phyloP scores from a whole-genome alignment of 2,113 vertebrate genomes.

The Passer montanus region DNA sequence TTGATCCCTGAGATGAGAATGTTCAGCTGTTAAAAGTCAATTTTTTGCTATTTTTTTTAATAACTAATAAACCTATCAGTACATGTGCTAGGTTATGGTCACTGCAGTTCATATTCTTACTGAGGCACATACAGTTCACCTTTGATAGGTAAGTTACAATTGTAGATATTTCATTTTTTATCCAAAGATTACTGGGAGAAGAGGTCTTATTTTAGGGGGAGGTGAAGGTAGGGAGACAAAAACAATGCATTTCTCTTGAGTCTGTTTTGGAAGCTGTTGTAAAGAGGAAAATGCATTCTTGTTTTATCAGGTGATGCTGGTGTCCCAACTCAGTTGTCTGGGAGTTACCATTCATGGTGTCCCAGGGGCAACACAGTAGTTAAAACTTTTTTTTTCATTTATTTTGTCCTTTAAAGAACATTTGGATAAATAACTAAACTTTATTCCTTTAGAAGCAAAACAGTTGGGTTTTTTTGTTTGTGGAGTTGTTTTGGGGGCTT shows the following conservation, averaged over 20 bases:
- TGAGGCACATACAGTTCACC: neutral
- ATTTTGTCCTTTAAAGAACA: neutral
- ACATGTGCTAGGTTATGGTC: neutral
- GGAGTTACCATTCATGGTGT: neutral
- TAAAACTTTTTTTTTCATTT: neutral
- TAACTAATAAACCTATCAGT: neutral
- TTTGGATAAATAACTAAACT: neutral
- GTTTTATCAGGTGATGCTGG: neutral
- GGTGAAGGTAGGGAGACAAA: neutral
- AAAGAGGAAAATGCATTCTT: neutral
- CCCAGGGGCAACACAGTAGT: neutral
- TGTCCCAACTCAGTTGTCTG: neutral
- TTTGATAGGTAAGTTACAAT: neutral
- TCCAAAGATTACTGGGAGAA: neutral
- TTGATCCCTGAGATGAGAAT: neutral
- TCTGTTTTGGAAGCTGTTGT: neutral
- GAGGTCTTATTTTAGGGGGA: neutral
- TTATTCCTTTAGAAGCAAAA: neutral
- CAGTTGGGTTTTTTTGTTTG: accelerated
- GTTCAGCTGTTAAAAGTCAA: neutral
- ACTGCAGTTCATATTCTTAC: neutral
- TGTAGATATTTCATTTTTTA: neutral
- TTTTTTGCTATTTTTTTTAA: neutral
- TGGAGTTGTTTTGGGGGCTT: too few relatives aligned
- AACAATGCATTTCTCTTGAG: neutral